Conservation (phyloP, 2,113 vertebrate genomes). For the Narcine bancroftii region DNA sequence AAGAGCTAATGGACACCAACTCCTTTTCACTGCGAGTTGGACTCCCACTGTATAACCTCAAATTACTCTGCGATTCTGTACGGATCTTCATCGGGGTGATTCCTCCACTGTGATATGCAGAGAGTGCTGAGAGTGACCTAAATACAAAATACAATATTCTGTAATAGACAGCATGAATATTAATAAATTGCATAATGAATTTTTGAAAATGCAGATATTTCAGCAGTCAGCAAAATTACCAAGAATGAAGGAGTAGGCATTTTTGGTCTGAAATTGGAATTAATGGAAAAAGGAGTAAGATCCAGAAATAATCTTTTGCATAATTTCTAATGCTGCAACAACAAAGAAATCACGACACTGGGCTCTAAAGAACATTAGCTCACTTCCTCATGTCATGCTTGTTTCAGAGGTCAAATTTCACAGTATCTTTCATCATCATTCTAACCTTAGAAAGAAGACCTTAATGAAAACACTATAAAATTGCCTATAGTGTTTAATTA, state of each 20-base stretch:
- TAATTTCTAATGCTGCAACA: too few species aligned
- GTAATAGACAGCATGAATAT: not conserved
- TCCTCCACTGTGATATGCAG: slow-evolving; percentile 88
- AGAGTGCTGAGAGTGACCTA: slow-evolving; percentile 89
- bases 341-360: too few species aligned
- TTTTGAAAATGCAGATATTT: not conserved
- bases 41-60: slow-evolving; percentile 85
- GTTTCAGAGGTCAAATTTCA: too few species aligned
- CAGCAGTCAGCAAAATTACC: not conserved
- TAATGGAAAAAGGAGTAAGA: not conserved
- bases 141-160: not conserved
- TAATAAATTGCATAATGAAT: not conserved
- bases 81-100: slow-evolving; percentile 96
- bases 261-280: not conserved
- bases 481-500: too few species aligned
- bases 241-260: not conserved
- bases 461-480: too few species aligned
- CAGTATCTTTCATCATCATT: too few species aligned
- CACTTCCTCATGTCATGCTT: too few species aligned
- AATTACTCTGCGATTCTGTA: slow-evolving; percentile 78
- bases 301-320: not conserved
- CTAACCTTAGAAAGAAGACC: too few species aligned
- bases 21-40: slow-evolving; percentile 91
- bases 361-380: too few species aligned
- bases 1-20: slow-evolving; percentile 93